phyloP scores from a whole-genome alignment of 2,113 vertebrate genomes.

The Salvator merianae region DNA sequence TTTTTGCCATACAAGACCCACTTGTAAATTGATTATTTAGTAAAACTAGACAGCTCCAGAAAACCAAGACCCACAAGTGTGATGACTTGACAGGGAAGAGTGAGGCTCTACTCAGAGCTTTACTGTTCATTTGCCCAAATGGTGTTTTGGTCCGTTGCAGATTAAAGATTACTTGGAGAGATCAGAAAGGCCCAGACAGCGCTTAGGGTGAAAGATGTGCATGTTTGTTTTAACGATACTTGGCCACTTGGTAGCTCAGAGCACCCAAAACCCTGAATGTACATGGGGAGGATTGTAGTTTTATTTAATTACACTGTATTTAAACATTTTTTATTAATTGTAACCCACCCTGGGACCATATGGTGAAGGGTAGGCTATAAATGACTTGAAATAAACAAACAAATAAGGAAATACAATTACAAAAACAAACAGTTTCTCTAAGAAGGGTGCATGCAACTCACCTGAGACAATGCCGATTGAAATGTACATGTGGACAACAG shows the following conservation, averaged over 20 bases:
- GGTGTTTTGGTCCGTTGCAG: no score
- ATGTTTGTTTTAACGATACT: no score
- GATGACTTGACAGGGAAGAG: neutral
- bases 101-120: no score
- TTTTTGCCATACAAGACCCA: no score
- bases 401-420: neutral
- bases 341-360: no score
- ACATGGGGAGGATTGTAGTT: no score
- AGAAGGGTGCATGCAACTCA: conserved; percentile 46
- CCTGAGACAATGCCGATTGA: conserved; percentile 87
- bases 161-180: no score
- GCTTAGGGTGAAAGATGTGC: no score
- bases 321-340: neutral
- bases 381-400: no score
- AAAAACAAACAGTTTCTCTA: fast-evolving
- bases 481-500: conserved; percentile 89
- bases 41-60: neutral
- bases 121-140: no score
- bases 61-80: conserved; percentile 9
- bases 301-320: neutral
- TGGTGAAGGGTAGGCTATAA: no score
- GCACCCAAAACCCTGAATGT: neutral
- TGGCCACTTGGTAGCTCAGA: neutral
- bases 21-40: neutral
- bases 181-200: no score